Evolutionary conservation across 2,113 vertebrate genomes (phyloP), one percentile per base, ranked within the genome.

Genomic region (Collichthys lucidus): DNA sequence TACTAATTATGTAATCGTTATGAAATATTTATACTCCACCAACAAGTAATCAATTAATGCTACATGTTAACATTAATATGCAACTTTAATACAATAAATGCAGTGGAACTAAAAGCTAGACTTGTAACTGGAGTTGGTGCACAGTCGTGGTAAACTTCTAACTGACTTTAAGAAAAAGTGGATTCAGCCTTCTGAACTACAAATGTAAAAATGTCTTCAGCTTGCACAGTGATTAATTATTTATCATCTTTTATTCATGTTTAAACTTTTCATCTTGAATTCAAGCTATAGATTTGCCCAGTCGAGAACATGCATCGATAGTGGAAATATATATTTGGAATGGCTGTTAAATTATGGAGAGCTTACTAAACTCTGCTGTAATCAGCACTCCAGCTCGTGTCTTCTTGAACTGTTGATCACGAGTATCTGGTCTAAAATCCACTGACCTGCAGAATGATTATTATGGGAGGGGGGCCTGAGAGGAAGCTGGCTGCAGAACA

Each of bases 401-500:
- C 19, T 59, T 31, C 16, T 60, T 68, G 5, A 73, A 29, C 65
- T 62, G 10, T 11, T 47, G 15, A 60, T 77, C 60, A 61, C 1
- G 4, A 42, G 46, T 66, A 40, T 78, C 35, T 4, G 52, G 56
- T 66, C 66, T 79, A 79, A 60, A 61, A 26, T 31, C 44, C 12
- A 46, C 56, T 73, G 65, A 74, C 60, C 53, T 72, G 26, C 24
- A 49, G 24, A 62, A 77, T 56, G 31, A 80, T 26, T 35, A 49
- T 20, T 40, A 40, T 59, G 3, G 35, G 11, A 15, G 46, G 4
- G 11, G 29, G 8, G 35, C 35, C 29, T 24, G 12, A 50, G 20
- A 47, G 42, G 50, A 15, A 49, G 42, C 24, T 20, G 49, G 20
- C 52, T 22, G 0, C 35, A 71, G 66, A 81, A 88, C 78, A 91